These are phyloP conservation scores for Molorchus minor DNA, from an alignment of 2,888 invertebrate species.

Conservation along the genomic window DNA sequence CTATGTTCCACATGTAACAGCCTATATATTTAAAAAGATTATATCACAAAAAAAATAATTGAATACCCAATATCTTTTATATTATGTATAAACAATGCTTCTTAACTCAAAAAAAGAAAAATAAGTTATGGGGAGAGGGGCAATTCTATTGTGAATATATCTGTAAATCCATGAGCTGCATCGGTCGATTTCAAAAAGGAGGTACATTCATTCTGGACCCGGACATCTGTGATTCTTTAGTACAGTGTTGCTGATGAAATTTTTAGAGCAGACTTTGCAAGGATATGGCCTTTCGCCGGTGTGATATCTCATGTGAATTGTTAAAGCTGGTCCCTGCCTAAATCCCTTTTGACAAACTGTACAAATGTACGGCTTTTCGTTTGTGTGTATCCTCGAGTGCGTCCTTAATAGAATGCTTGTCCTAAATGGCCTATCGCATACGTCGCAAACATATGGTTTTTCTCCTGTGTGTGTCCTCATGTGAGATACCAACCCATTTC, in stretches of 20 bases:
- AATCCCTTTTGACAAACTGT: slow-evolving; percentile 35
- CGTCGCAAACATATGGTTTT: slow-evolving; percentile 48
- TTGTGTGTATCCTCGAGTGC: slow-evolving; percentile 40
- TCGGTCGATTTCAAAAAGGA: too few species aligned
- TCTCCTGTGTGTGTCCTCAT: slow-evolving; percentile 50
- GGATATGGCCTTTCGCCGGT: slow-evolving; percentile 49
- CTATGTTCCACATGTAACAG: too few species aligned
- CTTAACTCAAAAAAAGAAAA: too few species aligned
- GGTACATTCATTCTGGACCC: slow-evolving; percentile 41
- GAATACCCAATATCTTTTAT: too few species aligned
- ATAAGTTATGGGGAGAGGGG: too few species aligned
- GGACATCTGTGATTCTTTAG: slow-evolving; percentile 51
- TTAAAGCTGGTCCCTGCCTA: slow-evolving; percentile 56
- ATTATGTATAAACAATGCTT: too few species aligned
- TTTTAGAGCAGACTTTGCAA: slow-evolving; percentile 54
- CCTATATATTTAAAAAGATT: too few species aligned
- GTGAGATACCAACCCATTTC: slow-evolving; percentile 43
- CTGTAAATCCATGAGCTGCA: too few species aligned
- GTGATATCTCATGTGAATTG: slow-evolving; percentile 46
- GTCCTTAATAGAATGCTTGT: slow-evolving; percentile 41
- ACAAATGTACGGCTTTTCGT: slow-evolving; percentile 63
- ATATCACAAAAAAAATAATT: too few species aligned
- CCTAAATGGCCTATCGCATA: slow-evolving; percentile 51
- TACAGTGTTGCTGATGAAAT: slow-evolving; percentile 52
- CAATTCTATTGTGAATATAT: too few species aligned